Conservation (phyloP, 1,140 invertebrate species). For the Cherax destructor region DNA sequence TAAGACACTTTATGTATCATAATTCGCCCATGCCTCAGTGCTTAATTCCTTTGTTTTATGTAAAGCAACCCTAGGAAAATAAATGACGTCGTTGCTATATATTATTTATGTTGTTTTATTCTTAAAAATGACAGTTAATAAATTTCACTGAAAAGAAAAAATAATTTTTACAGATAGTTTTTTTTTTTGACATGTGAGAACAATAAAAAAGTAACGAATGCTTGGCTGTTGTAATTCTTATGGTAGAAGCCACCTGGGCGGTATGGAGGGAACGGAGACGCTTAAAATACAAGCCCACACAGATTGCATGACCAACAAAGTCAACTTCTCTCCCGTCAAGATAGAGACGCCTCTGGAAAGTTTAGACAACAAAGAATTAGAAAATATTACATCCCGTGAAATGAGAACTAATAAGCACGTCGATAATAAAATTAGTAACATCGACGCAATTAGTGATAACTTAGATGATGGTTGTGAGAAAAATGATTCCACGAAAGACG, state of each 20-base stretch:
- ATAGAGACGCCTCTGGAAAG: not conserved
- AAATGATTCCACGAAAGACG: constrained; percentile 44
- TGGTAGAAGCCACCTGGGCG: constrained; percentile 9
- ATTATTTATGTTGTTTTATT: no score
- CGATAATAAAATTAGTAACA: constrained; percentile 11
- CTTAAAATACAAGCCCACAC: constrained; percentile 8
- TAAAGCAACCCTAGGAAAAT: no score
- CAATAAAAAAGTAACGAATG: not conserved
- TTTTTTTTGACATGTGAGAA: not conserved
- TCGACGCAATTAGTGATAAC: not conserved
- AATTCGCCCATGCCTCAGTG: no score
- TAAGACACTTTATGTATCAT: no score
- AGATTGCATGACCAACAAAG: not conserved
- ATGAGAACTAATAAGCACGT: constrained; percentile 9
- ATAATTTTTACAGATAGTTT: not conserved
- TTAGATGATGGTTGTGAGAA: constrained; percentile 26
- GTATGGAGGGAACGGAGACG: constrained; percentile 43
- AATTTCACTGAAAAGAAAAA: no score
- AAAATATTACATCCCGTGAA: constrained; percentile 1
- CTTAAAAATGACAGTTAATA: no score
- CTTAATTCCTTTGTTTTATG: no score
- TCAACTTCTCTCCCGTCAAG: not conserved
- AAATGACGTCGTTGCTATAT: no score
- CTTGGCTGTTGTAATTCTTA: constrained; percentile 33
- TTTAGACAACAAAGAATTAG: constrained; percentile 34